These are phyloP conservation scores for Artibeus jamaicensis DNA, from an alignment of 2,797 vertebrate genomes.

Conservation along the genomic window DNA sequence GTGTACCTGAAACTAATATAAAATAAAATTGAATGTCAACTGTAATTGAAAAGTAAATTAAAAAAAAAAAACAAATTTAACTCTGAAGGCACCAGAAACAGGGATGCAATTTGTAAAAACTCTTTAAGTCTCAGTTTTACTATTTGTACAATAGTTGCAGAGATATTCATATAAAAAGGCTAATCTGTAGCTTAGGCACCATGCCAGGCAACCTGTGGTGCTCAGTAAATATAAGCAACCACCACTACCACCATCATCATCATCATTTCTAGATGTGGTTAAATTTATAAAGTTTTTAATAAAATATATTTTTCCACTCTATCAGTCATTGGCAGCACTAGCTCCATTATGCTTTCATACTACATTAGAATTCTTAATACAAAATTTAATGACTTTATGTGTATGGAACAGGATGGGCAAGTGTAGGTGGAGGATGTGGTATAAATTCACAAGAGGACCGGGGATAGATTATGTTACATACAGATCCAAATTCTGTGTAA, in stretches of 20 bases:
- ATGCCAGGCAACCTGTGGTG: background rate
- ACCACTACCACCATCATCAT: too few species aligned
- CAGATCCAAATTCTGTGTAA: background rate
- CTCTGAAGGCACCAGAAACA: background rate
- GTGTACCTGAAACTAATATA: background rate
- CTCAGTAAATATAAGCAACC: background rate
- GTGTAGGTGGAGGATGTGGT: background rate
- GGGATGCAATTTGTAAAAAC: background rate
- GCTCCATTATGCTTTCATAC: background rate
- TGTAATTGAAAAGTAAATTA: background rate
- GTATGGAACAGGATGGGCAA: background rate
- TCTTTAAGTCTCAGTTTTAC: background rate
- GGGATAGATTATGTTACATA: background rate
- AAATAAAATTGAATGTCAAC: background rate
- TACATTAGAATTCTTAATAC: background rate
- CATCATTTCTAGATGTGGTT: background rate
- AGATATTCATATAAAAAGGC: background rate
- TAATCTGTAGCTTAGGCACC: background rate
- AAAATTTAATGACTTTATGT: background rate
- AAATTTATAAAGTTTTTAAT: background rate
- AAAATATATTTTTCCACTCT: background rate
- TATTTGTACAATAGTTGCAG: background rate
- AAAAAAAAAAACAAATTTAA: background rate
- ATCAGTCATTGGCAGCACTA: background rate
- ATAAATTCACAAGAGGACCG: background rate